Base-by-base conservation (phyloP, 1,140 invertebrate species). In the Heliconius melpomene region DNA sequence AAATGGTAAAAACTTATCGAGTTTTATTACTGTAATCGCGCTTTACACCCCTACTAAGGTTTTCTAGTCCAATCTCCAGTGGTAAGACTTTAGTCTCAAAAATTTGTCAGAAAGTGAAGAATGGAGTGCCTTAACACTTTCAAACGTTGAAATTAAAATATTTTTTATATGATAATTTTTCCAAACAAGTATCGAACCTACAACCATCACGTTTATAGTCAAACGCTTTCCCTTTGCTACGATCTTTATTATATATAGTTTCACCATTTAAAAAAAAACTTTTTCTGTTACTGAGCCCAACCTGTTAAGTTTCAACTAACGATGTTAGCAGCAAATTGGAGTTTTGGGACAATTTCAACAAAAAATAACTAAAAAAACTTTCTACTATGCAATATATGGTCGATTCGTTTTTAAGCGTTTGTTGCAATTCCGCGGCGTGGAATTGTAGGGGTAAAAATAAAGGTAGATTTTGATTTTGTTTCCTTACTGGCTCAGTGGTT, bases 21-120 rank as follows among this genome's bases (percentile, higher is more conserved):
- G 74, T 75, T 75, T 75, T 75, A 75, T 75, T 75, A 75, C 52
- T 75, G n/a, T 60, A 60, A 60, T 60, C 57, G 9, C n/a, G 40
- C 9, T 60, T 26, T 3, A 60, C 11, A 60, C n/a, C 57, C 23
- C 11, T 60, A 60, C 57, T 60, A 13, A 23, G n/a, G n/a, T 9
- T 23, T n/a, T 9, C 9, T 60, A 8, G 57, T 36, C 32, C 32
- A 36, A 6, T 36, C 32, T 36, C 1, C 32, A 6, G 5, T 7
- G 32, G 32, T 29, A 2, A 29, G 29, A 29, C 29, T 29, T 32
- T 32, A 7, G 7, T 13, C 23, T 26, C 23, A 23, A 26, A 23
- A 66, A 26, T 1, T 46, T 7, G 7, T 20, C 18, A 52, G 5
- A 52, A 20, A 20, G 1, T 7, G 6, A 20, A 52, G 50, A 20